Conservation (phyloP, 2,888 invertebrate genomes). For the Dendrolimus pini region DNA sequence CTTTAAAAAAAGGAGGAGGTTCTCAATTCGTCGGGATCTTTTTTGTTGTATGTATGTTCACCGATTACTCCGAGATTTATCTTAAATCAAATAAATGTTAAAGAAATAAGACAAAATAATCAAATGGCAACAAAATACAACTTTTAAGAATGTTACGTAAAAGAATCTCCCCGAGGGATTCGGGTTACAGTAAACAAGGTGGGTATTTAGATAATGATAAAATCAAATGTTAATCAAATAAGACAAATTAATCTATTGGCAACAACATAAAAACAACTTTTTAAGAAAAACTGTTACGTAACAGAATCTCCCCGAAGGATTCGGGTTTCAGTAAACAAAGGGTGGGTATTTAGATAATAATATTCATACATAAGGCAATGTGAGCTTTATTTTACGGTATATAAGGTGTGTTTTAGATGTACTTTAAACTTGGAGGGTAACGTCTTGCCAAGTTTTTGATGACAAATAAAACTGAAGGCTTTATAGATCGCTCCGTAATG, state of each 20-base stretch:
- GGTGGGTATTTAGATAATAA: constrained; percentile 1
- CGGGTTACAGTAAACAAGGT: too few species aligned
- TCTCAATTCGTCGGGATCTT: too few species aligned
- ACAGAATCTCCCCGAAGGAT: constrained; percentile 15
- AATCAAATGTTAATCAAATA: too few species aligned
- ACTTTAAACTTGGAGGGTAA: constrained; percentile 18
- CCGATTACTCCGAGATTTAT: too few species aligned
- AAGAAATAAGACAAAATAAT: too few species aligned
- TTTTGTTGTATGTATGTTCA: too few species aligned
- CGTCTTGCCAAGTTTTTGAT: constrained; percentile 50
- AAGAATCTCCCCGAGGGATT: too few species aligned
- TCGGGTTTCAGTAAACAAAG: constrained; percentile 42
- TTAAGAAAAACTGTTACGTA: neutral
- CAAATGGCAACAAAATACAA: too few species aligned
- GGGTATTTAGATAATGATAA: too few species aligned
- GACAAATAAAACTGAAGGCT: constrained; percentile 42
- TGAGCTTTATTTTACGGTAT: constrained; percentile 11
- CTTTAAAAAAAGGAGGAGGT: too few species aligned
- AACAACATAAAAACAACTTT: neutral
- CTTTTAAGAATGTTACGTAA: too few species aligned
- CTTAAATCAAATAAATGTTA: too few species aligned
- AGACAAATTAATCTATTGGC: neutral
- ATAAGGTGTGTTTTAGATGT: neutral
- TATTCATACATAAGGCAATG: neutral
- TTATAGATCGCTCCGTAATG: constrained; percentile 6